Conservation (phyloP, 2,888 invertebrate species). For the Nysson spinosus region DNA sequence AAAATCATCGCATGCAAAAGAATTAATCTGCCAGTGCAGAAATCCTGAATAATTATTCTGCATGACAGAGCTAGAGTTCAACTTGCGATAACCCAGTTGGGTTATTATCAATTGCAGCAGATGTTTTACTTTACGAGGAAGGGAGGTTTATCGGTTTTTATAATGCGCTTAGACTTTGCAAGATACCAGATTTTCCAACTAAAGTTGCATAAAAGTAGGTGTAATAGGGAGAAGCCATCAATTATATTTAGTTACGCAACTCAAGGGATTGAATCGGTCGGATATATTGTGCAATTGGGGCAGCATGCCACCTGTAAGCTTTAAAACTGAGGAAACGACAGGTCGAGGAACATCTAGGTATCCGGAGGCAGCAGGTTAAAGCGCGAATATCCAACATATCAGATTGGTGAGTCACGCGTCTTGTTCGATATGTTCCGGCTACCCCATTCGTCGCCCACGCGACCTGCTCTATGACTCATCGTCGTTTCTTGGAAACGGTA, state of each 20-base stretch:
- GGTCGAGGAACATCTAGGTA: constrained; percentile 50
- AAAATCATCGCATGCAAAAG: too few relatives aligned
- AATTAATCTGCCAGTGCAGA: too few relatives aligned
- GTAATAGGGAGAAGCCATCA: background rate
- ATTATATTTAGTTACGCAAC: constrained; percentile 3
- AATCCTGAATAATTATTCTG: too few relatives aligned
- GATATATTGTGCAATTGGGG: constrained; percentile 20
- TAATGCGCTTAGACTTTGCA: background rate
- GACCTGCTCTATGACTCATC: constrained; percentile 62
- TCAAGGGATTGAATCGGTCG: too few relatives aligned
- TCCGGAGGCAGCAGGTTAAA: constrained; percentile 51
- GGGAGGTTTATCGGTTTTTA: background rate
- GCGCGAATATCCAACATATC: constrained; percentile 64
- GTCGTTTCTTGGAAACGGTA: constrained; percentile 53
- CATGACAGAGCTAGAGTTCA: too few relatives aligned
- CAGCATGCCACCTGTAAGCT: constrained; percentile 39
- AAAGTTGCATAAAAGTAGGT: constrained; percentile 4
- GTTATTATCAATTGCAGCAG: background rate
- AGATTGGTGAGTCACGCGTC: constrained; percentile 67
- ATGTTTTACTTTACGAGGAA: background rate
- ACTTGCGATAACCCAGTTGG: background rate
- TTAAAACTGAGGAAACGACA: constrained; percentile 37
- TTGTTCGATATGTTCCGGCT: constrained; percentile 64
- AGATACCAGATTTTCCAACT: background rate
- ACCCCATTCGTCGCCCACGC: constrained; percentile 64